These are phyloP conservation scores for Ophraella communa DNA, from an alignment of 2,888 invertebrate genomes.

Conservation along the genomic window DNA sequence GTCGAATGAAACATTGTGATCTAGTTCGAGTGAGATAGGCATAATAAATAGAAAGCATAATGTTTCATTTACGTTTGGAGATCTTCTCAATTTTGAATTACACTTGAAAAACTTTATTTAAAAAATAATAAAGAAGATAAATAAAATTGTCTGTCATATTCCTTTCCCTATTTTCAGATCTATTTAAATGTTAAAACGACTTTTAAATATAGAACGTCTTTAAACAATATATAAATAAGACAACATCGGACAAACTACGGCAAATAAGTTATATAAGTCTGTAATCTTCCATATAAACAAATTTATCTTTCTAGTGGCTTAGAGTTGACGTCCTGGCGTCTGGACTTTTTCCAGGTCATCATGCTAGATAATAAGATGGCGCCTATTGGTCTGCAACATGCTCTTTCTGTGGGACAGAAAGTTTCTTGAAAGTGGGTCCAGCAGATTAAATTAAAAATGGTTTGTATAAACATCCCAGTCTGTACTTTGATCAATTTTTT, in stretches of 20 bases:
- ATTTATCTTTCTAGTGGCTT: background rate
- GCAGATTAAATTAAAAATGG: background rate
- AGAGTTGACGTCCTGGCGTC: background rate
- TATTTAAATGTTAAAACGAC: background rate
- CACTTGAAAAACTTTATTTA: slow-evolving; percentile 57
- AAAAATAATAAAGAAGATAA: slow-evolving; percentile 48
- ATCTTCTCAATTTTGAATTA: slow-evolving; percentile 47
- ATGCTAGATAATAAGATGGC: slow-evolving; percentile 13
- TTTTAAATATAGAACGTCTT: background rate
- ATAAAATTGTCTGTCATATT: background rate
- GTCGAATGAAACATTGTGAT: slow-evolving; percentile 29
- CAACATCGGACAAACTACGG: background rate
- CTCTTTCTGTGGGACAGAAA: slow-evolving; percentile 8
- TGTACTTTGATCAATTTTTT: background rate
- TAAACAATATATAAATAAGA: too few relatives aligned
- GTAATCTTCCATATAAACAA: background rate
- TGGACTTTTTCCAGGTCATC: slow-evolving; percentile 23
- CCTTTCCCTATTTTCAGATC: background rate
- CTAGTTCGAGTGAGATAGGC: background rate
- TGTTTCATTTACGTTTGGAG: slow-evolving; percentile 26
- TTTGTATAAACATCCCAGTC: background rate
- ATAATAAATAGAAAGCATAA: slow-evolving; percentile 13
- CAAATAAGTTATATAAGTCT: background rate
- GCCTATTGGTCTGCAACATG: slow-evolving; percentile 20
- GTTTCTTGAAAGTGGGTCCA: background rate